These are phyloP conservation scores for Bergia puertoricense DNA, from an alignment of 92 coral and sea anemone genomes.

Conservation along the genomic window DNA sequence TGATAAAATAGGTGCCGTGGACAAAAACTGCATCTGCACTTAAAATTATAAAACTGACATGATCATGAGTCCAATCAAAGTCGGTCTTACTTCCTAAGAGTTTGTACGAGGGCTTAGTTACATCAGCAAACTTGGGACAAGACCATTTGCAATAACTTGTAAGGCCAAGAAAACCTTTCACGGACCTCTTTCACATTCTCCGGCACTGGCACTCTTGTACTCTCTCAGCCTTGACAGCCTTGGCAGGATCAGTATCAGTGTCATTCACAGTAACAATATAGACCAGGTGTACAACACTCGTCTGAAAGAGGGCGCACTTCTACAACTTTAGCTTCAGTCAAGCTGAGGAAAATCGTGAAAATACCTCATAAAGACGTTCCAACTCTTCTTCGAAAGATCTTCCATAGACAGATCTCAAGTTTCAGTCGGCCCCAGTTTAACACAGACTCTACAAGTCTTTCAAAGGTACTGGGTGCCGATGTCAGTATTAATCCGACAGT, in stretches of 20 bases:
- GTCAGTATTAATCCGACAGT: no score
- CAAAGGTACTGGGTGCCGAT: no score
- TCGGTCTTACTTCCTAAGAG: no score
- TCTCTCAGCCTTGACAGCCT: background rate
- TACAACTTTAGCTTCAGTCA: no score
- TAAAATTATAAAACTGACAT: no score
- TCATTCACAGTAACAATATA: background rate
- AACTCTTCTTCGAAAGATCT: no score
- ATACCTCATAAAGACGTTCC: no score
- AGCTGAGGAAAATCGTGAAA: no score
- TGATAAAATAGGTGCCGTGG: background rate
- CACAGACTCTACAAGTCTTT: no score
- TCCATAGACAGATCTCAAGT: no score
- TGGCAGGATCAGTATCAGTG: background rate
- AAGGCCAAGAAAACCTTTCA: background rate
- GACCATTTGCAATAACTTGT: background rate
- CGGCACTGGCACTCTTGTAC: background rate
- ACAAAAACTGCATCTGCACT: background rate
- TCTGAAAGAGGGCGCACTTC: background rate
- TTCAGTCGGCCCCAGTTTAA: no score
- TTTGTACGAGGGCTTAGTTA: background rate
- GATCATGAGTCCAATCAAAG: no score
- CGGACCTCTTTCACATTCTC: background rate
- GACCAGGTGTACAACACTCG: background rate
- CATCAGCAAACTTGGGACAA: background rate